Base-by-base conservation (phyloP, 2,113 vertebrate genomes). In the Potamarius usumacintae region DNA sequence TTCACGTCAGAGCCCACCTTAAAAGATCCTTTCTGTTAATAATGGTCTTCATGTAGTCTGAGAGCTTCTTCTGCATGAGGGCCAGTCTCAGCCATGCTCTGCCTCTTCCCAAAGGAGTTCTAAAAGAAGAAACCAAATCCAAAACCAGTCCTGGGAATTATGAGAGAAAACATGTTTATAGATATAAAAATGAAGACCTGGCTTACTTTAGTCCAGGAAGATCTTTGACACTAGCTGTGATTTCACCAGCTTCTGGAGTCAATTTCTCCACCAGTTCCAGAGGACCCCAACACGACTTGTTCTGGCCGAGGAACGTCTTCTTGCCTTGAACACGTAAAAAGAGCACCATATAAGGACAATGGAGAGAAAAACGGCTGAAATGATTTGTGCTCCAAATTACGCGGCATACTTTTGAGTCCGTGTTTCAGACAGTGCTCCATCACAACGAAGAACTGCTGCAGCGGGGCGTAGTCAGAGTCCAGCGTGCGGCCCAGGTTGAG, bases 341-440 rank as follows among this genome's bases (percentile, higher is more conserved):
- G 69, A 82, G 15, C 42, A 82, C 0, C 5, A 15, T 52, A 67
- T 80, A 52, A 25, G 34, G 4, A 89, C 27, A 84, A 18, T 9
- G 0, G 6, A 57, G 2, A 74, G 12, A 53, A 58, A 48, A 52
- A 78, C 22, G 79, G 52, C 7, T 22, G 4, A 58, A 52, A 20
- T 48, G 2, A 71, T 83, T 48, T 30, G 12, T 52, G 50, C 15
- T 84, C 2, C 17, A 80, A 81, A 74, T 88, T 48, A 42, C 48
- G 42, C 7, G 5, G 2, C 94, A 5, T 93, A 99, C 98, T 97
- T 96, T 99, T 99, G 88, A 99, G 91, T 83, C 98, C 98, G 0
- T 99, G 98, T 86, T 99, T 99, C 85, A 99, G 96, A 89, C 98
- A 99, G 89, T 99, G 98, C 76, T 99, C 98, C 98, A 99, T 99